phyloP scores from a whole-genome alignment of 1,140 invertebrate species.

The Zaprionus africanus region DNA sequence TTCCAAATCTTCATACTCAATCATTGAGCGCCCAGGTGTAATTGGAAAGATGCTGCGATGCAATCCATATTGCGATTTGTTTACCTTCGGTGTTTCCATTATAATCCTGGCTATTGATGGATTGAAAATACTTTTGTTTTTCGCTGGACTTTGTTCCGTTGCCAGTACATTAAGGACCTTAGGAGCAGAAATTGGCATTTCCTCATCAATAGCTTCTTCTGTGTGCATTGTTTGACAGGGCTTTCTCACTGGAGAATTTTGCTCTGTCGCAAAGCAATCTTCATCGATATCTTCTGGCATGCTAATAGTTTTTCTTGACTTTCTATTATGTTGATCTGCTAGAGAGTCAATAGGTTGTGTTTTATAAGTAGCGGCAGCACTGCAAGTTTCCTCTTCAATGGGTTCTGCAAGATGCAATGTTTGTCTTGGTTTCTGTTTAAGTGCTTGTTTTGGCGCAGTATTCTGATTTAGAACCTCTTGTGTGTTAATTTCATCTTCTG shows the following conservation, averaged over 20 bases:
- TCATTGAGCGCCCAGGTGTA: slow-evolving; percentile 52
- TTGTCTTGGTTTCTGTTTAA: not conserved
- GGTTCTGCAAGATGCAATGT: not conserved
- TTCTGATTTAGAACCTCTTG: not conserved
- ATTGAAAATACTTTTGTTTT: slow-evolving; percentile 1
- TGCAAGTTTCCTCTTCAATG: not conserved
- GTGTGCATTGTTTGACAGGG: not conserved
- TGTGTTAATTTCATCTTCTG: not conserved
- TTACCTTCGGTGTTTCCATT: slow-evolving; percentile 32
- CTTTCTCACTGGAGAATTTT: not conserved
- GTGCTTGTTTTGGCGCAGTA: not conserved
- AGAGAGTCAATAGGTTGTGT: not conserved
- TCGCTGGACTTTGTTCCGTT: not conserved
- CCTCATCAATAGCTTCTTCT: slow-evolving; percentile 6
- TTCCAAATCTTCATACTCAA: slow-evolving; percentile 59
- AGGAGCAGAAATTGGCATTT: not conserved
- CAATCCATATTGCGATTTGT: slow-evolving; percentile 5
- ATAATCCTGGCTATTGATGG: not conserved
- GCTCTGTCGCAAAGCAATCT: not conserved
- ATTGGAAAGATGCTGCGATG: slow-evolving; percentile 6
- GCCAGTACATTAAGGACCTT: not conserved
- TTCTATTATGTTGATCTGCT: not conserved
- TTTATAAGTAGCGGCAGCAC: not conserved
- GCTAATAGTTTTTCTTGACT: not conserved
- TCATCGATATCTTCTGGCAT: not conserved